Evolutionary conservation across 2,113 vertebrate genomes (phyloP).

Genomic region (Orthonyx spaldingii): DNA sequence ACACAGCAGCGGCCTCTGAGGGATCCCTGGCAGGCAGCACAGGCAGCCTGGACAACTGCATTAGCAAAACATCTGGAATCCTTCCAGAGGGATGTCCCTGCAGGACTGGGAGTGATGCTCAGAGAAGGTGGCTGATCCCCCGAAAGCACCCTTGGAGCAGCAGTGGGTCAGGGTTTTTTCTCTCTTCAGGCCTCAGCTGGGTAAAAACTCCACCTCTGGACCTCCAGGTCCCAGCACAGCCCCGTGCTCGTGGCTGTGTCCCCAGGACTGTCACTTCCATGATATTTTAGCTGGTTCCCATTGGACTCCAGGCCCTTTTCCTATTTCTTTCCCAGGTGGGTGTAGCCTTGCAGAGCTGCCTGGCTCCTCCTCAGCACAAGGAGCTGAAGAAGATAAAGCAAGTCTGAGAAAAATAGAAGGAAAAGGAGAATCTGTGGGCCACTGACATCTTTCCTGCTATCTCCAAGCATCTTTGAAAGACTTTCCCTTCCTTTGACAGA

Average conservation of each 20-base stretch:
- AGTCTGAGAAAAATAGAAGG: neutral
- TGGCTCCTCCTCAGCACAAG: neutral
- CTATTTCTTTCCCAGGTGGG: neutral
- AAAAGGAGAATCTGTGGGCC: neutral
- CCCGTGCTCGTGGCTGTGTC: neutral
- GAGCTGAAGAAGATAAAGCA: neutral
- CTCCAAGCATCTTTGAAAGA: constrained; percentile 30
- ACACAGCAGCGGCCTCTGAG: accelerated
- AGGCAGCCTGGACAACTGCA: neutral
- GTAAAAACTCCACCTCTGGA: neutral
- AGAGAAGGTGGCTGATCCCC: neutral
- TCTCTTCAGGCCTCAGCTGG: neutral
- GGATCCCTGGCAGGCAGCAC: neutral
- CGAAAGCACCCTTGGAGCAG: neutral
- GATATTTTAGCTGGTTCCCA: neutral
- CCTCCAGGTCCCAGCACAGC: neutral
- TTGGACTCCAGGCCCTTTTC: neutral
- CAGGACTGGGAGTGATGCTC: neutral
- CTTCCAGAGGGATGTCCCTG: neutral
- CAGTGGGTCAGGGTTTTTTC: neutral
- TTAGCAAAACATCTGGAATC: neutral
- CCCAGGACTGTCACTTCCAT: neutral
- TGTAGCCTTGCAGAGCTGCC: neutral
- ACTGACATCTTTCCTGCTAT: neutral
- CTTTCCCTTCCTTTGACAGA: constrained; percentile 16